These are phyloP conservation scores for Agrotis ipsilon DNA, from an alignment of 2,888 invertebrate species.

Conservation along the genomic window DNA sequence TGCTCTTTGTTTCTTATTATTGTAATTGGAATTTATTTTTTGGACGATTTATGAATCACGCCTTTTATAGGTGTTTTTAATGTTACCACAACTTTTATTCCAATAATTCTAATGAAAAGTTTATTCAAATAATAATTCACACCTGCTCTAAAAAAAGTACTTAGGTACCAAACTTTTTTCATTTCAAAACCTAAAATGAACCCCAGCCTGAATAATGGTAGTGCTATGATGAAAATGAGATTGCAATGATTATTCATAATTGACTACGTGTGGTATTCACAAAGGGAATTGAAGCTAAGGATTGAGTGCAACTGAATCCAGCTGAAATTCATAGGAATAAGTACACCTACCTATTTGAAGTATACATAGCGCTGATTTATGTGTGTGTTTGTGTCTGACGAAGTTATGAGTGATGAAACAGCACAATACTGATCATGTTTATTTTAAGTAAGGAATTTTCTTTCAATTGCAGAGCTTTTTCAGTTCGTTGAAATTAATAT, in stretches of 20 bases:
- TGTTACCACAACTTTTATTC: not conserved
- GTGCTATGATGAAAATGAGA: conserved; percentile 44
- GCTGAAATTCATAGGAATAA: not conserved
- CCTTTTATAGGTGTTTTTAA: not conserved
- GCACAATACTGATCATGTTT: not conserved
- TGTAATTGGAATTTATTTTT: conserved; percentile 44
- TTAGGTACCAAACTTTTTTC: conserved; percentile 12
- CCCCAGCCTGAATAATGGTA: conserved; percentile 8
- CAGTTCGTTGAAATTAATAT: too few species aligned
- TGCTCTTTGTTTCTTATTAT: conserved; percentile 41
- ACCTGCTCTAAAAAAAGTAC: conserved; percentile 13
- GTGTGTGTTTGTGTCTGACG: not conserved
- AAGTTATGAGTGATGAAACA: not conserved
- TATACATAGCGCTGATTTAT: not conserved
- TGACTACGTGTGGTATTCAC: conserved; percentile 47
- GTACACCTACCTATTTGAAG: not conserved
- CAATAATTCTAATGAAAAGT: conserved; percentile 13
- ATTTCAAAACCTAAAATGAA: conserved; percentile 16
- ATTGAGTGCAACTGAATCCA: conserved; percentile 25
- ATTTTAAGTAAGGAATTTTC: not conserved
- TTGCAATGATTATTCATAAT: conserved; percentile 49
- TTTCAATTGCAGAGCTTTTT: too few species aligned
- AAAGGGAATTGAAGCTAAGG: conserved; percentile 46
- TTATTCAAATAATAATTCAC: conserved; percentile 25
- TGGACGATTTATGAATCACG: conserved; percentile 21